Evolutionary conservation across 2,888 invertebrate genomes (phyloP).

Genomic region (Notodonta ziczac): DNA sequence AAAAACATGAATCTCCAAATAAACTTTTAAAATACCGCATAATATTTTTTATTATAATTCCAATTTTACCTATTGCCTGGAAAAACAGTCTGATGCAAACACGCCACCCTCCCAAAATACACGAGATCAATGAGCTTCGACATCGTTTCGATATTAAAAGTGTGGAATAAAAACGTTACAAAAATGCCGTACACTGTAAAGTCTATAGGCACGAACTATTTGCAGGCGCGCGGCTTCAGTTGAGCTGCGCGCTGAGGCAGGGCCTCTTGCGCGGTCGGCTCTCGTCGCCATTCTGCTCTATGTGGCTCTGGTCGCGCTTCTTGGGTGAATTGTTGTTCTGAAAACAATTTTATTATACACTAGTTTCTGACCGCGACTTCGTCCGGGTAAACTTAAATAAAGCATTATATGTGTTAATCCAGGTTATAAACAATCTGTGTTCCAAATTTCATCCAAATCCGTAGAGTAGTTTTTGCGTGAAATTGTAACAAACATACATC

Average conservation of each 20-base stretch:
- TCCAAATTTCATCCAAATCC: no score
- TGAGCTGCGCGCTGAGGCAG: constrained; percentile 76
- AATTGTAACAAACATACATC: no score
- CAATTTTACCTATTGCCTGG: no score
- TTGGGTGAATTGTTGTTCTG: constrained; percentile 85
- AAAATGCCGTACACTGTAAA: constrained; percentile 68
- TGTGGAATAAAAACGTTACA: constrained; percentile 64
- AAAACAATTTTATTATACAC: constrained; percentile 14
- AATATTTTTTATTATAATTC: no score
- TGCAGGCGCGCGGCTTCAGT: constrained; percentile 55
- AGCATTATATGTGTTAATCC: no score
- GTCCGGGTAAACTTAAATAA: no score
- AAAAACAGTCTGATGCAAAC: not conserved
- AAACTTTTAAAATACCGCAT: no score
- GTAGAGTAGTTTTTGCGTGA: no score
- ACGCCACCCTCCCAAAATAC: constrained; percentile 44
- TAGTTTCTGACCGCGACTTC: no score
- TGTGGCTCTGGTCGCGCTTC: constrained; percentile 84
- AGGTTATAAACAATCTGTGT: no score
- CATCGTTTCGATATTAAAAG: constrained; percentile 54
- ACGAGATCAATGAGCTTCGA: constrained; percentile 51
- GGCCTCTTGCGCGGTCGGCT: constrained; percentile 85
- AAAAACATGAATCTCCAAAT: no score
- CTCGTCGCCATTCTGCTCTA: constrained; percentile 84
- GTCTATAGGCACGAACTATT: constrained; percentile 67